Conservation (phyloP, 2,113 vertebrate species). For the Phodopus roborovskii region DNA sequence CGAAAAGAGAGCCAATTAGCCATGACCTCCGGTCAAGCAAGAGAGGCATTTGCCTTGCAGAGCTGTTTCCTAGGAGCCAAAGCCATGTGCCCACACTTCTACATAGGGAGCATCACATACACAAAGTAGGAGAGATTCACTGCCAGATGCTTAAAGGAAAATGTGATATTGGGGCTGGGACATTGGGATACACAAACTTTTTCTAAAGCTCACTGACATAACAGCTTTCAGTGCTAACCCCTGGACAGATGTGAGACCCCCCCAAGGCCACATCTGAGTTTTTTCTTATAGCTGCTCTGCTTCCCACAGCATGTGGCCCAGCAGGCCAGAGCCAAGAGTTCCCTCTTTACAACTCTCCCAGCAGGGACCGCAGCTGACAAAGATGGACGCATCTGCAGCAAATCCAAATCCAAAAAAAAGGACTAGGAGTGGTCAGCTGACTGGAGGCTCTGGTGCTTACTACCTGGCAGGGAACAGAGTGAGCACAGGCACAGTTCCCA, state of each 20-base stretch:
- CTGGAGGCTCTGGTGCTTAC: background rate
- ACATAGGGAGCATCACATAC: background rate
- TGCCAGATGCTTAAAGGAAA: background rate
- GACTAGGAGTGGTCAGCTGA: accelerated
- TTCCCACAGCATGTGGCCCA: background rate
- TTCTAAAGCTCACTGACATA: background rate
- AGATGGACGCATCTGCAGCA: accelerated
- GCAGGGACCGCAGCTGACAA: background rate
- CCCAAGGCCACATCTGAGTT: background rate
- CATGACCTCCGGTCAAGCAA: background rate
- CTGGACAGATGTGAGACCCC: background rate
- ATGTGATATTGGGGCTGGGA: background rate
- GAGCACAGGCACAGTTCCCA: background rate
- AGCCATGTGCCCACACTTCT: background rate
- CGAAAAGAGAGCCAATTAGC: background rate
- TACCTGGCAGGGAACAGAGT: too few species aligned
- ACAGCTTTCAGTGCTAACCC: background rate
- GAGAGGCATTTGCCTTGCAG: background rate
- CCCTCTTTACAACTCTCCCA: background rate
- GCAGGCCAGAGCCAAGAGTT: background rate
- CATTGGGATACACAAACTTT: background rate
- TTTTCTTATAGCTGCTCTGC: background rate
- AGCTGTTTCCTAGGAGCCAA: background rate
- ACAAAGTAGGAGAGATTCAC: background rate
- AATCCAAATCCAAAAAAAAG: background rate